phyloP scores from a whole-genome alignment of 2,113 vertebrate species.

The Actenoides lindsayi region DNA sequence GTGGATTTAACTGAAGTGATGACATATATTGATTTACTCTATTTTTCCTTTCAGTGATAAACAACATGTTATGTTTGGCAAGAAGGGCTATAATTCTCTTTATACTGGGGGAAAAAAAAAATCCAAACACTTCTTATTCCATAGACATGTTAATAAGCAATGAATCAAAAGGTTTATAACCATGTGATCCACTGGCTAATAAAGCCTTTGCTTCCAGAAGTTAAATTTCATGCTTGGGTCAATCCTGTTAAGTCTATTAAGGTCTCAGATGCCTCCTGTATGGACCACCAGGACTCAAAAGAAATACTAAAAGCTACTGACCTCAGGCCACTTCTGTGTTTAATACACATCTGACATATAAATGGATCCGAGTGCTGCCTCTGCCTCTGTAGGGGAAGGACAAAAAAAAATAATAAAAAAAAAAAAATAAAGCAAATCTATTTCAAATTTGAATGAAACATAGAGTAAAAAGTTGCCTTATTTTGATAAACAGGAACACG shows the following conservation, averaged over 20 bases:
- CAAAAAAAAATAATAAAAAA: not conserved
- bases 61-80: not conserved
- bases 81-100: not conserved
- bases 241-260: conserved; percentile 12
- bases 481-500: not conserved
- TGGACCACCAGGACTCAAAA: not conserved
- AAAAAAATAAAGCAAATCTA: not conserved
- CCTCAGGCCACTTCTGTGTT: not conserved
- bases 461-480: not conserved
- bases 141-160: not conserved
- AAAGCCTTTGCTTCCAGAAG: conserved; percentile 9
- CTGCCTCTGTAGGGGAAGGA: not conserved
- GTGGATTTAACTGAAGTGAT: not conserved
- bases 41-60: not conserved
- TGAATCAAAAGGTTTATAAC: not conserved
- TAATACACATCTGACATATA: not conserved
- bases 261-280: not conserved
- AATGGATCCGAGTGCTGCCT: not conserved
- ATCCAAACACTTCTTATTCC: not conserved
- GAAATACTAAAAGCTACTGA: not conserved
- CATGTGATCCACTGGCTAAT: not conserved
- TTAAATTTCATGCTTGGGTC: not conserved
- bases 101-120: not conserved
- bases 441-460: not conserved
- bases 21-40: not conserved